These are phyloP conservation scores for Connochaetes taurinus DNA, from an alignment of 2,113 vertebrate species.

Conservation along the genomic window DNA sequence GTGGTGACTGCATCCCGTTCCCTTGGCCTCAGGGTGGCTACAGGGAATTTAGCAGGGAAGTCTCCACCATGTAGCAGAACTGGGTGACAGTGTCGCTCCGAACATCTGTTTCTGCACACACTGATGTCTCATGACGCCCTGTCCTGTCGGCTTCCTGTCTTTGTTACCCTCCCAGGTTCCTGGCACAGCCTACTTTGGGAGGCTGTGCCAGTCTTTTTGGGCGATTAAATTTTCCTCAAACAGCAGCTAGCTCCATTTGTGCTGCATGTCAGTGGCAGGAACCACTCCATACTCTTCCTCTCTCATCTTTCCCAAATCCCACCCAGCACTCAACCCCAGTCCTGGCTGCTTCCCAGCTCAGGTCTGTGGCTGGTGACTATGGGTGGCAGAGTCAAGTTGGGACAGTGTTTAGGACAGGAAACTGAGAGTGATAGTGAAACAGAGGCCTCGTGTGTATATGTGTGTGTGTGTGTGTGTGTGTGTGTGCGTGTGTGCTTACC, in stretches of 20 bases:
- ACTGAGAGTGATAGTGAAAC: background rate
- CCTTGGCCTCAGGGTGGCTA: background rate
- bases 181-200: background rate
- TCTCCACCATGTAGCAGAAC: background rate
- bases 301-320: background rate
- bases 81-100: background rate
- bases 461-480: background rate
- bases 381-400: background rate
- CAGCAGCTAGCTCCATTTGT: background rate
- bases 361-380: background rate
- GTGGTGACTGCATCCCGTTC: background rate
- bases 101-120: background rate
- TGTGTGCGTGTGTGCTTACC: accelerated
- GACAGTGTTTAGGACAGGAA: background rate
- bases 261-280: background rate
- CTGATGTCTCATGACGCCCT: background rate
- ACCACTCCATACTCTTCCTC: background rate
- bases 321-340: background rate
- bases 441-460: background rate
- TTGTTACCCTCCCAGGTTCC: background rate
- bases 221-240: background rate
- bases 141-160: background rate
- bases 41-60: background rate
- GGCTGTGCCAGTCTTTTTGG: background rate
- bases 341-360: background rate